Base-by-base conservation (phyloP, 2,113 vertebrate species). In the Psittacara wagleri region DNA sequence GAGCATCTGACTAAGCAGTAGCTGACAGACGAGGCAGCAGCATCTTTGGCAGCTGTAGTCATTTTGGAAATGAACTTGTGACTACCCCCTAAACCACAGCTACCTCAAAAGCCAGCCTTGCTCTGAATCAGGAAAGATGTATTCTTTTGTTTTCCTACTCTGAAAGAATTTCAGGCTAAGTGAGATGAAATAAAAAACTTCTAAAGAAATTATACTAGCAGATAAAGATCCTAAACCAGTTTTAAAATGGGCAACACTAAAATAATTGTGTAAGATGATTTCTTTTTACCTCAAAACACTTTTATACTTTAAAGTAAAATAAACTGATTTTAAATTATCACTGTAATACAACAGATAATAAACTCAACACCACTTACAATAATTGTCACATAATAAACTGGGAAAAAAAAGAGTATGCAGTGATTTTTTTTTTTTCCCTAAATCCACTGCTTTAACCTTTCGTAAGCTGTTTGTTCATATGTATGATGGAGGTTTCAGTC, bases 21-120 rank as follows among this genome's bases (percentile, higher is more conserved):
- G 74, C 49, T 41, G 62, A 63, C 6, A 72, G 69, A 79, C 69
- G 63, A 86, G 63, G 59, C 2, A 10, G 68, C 41, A 87, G 62
- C 74, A 87, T 43, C 87, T 92, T 91, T 33, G 82, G 69, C 41
- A 78, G 74, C 51, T 77, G 49, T 74, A 80, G 86, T 72, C 6
- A 46, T 92, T 95, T 88, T 83, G 39, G 62, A 92, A 90, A 79
- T 66, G 20, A 88, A 90, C 35, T 68, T 83, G 41, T 76, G 75
- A 57, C 70, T 95, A 54, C 39, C 9, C 44, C 49, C 75, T 83
- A 51, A 86, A 88, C 25, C 54, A 86, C 46, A 63, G 55, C 73
- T 20, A 86, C 55, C 25, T 83, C n/a, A 48, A 67, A 92, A 92
- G 52, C 37, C 1, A 2, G 51, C 7, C 13, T 37, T 74, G 35